A percentile compares a stretch with the other conserved stretches of the same genome.
These are phyloP conservation scores for Gyps fulvus DNA, from an alignment of 2,113 vertebrate genomes.

Conservation along the genomic window DNA sequence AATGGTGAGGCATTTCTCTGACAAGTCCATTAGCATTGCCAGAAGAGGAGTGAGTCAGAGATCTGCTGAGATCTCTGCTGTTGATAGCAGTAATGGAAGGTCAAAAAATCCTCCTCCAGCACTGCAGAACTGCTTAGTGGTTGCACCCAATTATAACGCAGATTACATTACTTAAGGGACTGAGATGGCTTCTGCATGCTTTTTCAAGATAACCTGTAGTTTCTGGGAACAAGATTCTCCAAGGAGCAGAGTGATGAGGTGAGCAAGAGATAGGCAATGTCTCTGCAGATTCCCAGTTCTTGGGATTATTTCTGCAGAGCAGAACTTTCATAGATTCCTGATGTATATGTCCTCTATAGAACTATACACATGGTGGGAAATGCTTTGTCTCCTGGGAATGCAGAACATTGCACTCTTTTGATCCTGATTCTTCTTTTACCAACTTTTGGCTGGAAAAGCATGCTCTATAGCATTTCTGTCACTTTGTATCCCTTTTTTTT, in stretches of 20 bases:
- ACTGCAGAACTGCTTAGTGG: neutral
- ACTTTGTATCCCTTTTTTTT: neutral
- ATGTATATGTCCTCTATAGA: neutral
- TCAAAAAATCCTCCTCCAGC: neutral
- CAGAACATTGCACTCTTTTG: neutral
- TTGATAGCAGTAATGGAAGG: neutral
- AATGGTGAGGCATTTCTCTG: neutral
- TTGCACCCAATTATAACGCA: neutral
- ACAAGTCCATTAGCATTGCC: neutral
- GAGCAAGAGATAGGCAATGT: neutral
- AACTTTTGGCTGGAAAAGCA: neutral
- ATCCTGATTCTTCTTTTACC: neutral
- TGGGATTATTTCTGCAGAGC: neutral
- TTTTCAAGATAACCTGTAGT: neutral
- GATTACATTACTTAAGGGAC: neutral
- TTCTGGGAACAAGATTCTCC: neutral
- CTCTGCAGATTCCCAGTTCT: neutral
- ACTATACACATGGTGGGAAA: neutral
- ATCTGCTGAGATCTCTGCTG: neutral
- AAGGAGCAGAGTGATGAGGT: neutral
- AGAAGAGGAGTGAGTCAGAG: neutral
- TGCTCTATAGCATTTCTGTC: neutral
- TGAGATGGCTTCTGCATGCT: neutral
- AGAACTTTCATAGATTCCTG: neutral
- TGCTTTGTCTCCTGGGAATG: neutral